These are phyloP conservation scores for Drosophila athabasca DNA, from an alignment of 1,140 invertebrate species.

Conservation along the genomic window DNA sequence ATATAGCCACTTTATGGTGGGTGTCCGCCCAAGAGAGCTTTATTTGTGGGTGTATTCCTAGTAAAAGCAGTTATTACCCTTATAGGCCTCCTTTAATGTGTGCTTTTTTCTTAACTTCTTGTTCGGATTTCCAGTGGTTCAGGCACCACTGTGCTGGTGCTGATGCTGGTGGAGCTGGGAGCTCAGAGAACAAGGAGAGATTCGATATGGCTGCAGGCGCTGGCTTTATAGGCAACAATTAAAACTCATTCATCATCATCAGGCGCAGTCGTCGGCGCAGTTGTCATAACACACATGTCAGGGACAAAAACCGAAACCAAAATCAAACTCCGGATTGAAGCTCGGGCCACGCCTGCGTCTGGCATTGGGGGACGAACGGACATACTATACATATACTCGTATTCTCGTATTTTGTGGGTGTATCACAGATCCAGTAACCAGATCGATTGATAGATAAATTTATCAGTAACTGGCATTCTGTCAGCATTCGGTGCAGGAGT, in stretches of 20 bases:
- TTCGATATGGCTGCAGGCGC: constrained; percentile 48
- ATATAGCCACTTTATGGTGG: no score
- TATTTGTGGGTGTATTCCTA: no score
- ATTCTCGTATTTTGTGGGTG: constrained; percentile 49
- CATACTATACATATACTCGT: not conserved
- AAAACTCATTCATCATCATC: constrained; percentile 81
- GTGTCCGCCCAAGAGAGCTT: no score
- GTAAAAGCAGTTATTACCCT: no score
- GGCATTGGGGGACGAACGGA: constrained; percentile 42
- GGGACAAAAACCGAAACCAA: constrained; percentile 50
- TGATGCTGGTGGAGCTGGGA: not conserved
- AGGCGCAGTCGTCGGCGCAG: constrained; percentile 48
- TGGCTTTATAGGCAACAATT: constrained; percentile 78
- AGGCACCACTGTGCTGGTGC: constrained; percentile 27
- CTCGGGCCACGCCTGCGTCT: constrained; percentile 65
- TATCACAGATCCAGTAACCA: constrained; percentile 67
- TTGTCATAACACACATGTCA: constrained; percentile 76
- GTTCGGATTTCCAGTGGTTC: not conserved
- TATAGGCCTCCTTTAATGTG: no score
- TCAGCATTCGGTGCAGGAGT: constrained; percentile 53
- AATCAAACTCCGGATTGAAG: constrained; percentile 16
- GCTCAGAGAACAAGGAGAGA: constrained; percentile 39
- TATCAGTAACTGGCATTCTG: constrained; percentile 70
- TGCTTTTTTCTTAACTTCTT: not conserved
- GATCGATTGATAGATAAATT: constrained; percentile 81